phyloP scores from a whole-genome alignment of 2,113 vertebrate species.

The Hylia prasina region DNA sequence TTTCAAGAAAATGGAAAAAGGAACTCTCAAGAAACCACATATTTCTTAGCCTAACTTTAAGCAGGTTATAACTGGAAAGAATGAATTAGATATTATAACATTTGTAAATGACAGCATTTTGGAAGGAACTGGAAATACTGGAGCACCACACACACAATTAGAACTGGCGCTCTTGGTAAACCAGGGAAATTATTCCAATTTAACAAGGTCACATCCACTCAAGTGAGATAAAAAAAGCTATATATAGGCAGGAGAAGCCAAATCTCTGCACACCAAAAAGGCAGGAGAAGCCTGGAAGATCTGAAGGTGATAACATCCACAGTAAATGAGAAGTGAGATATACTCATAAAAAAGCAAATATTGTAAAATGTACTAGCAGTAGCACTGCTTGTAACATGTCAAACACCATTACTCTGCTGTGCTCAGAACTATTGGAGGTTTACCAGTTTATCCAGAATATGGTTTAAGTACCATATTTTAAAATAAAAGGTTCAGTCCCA shows the following conservation, averaged over 20 bases:
- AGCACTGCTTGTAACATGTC: not conserved
- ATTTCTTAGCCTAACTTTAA: not conserved
- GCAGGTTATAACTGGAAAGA: not conserved
- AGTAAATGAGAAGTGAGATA: constrained; percentile 20
- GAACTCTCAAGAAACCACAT: not conserved
- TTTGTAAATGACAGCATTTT: not conserved
- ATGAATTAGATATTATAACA: not conserved
- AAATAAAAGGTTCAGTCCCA: not conserved
- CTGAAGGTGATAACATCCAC: not conserved
- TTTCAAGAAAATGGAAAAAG: not conserved
- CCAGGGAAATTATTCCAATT: not conserved
- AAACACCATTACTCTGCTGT: not conserved
- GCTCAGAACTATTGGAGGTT: not conserved
- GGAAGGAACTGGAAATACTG: not conserved
- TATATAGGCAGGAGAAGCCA: not conserved
- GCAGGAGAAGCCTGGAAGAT: not conserved
- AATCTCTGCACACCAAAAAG: not conserved
- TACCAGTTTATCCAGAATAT: not conserved
- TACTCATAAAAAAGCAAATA: not conserved
- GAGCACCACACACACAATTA: not conserved
- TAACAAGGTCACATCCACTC: not conserved
- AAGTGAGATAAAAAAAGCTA: not conserved
- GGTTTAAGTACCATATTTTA: not conserved
- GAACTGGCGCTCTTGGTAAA: not conserved
- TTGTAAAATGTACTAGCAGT: not conserved